Base-by-base conservation (phyloP, 2,888 invertebrate genomes). In the Hymenopus coronatus region DNA sequence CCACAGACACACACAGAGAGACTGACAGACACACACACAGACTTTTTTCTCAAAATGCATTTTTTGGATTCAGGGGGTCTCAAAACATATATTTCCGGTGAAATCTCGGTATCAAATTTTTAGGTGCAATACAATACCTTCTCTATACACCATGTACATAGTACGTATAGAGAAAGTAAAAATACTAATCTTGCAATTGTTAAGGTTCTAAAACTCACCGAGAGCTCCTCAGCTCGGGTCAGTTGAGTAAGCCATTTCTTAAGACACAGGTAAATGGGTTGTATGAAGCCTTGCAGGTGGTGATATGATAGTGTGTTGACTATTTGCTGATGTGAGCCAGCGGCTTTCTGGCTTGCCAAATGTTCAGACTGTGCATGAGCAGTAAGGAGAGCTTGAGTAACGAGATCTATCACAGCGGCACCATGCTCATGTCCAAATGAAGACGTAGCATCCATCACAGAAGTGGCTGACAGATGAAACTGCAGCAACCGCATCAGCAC, bases 391-490 rank as follows among this genome's bases (percentile, higher is more conserved):
- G 91, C 92, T 54, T 91, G 90, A 89, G 92, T 92, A 25, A 93
- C 89, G 9, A 92, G 91, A 7, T 91, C 91, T 6, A 93, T 89
- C n/a, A 96, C 92, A 2, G 95, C 94, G 82, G 95, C 93, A 33
- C 94, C 94, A 92, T 96, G 95, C 40, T 94, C 95, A 91, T 94
- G 94, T 87, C 95, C 94, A 85, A 94, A 92, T 88, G 94, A 93
- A 0, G 95, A 94, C 40, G 94, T 93, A 28, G 93, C 92, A 20
- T 93, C 91, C 91, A 93, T 93, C 27, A 95, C 92, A 92, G 95
- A 93, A 33, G 96, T 95, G 4, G 94, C 94, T 90, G 94, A 93
- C 1, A 95, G 93, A 93, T 96, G 96, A 91, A 94, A 95, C 91
- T 95, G 94, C 70, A 96, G 92, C 88, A 95, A 93, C 90, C 94